A percentile compares a stretch with the other conserved stretches of the same genome.
These are phyloP conservation scores for Zaprionus ghesquierei DNA, from an alignment of 1,140 invertebrate genomes.

Conservation along the genomic window DNA sequence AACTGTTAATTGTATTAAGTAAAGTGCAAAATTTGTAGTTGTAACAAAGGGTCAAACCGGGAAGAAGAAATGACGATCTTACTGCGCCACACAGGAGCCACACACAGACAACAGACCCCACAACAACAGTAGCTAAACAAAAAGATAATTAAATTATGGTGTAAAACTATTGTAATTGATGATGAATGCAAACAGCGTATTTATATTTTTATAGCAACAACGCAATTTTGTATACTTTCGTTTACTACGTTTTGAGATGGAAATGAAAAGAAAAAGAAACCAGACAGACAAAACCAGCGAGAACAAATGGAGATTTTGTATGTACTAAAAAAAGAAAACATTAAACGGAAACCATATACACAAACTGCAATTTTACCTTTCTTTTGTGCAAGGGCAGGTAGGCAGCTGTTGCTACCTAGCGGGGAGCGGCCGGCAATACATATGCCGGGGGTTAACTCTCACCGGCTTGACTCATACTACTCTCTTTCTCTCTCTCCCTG, in stretches of 20 bases:
- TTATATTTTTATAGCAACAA: slow-evolving; percentile 69
- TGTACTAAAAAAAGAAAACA: slow-evolving; percentile 56
- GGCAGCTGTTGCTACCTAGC: neutral
- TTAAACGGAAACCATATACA: slow-evolving; percentile 40
- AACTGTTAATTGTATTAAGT: slow-evolving; percentile 31
- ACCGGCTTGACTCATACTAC: neutral
- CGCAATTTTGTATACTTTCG: slow-evolving; percentile 54
- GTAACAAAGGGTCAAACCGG: slow-evolving; percentile 10
- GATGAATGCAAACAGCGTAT: slow-evolving; percentile 34
- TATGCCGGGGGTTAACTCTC: neutral
- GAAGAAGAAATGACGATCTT: neutral
- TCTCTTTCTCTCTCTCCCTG: no score
- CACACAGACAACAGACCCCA: neutral
- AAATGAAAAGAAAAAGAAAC: slow-evolving; percentile 22
- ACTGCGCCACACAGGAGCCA: slow-evolving; percentile 5
- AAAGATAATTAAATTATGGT: slow-evolving; percentile 58
- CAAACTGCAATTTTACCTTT: slow-evolving; percentile 13
- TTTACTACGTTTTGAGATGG: slow-evolving; percentile 41
- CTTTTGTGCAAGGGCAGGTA: neutral
- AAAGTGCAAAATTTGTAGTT: slow-evolving; percentile 30
- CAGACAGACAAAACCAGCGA: slow-evolving; percentile 21
- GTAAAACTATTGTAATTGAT: slow-evolving; percentile 57
- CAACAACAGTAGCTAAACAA: slow-evolving; percentile 40
- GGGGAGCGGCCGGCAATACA: neutral
- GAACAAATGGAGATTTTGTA: slow-evolving; percentile 48